Base-by-base conservation (phyloP, 2,797 vertebrate species). In the Hypotaenidia philippensis region DNA sequence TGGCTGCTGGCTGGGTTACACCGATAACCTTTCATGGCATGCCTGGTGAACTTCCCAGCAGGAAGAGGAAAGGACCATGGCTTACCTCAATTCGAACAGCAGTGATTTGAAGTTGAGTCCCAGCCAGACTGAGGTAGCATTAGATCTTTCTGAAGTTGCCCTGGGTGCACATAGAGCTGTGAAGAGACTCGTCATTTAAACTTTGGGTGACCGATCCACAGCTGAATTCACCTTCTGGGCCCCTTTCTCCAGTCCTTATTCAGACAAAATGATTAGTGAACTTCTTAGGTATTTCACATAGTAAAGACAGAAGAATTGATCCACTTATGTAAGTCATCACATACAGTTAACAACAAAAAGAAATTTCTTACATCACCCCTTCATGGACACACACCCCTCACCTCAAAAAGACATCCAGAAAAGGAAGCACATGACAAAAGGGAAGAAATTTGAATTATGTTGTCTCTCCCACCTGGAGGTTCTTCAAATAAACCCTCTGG, bases 21-120 rank as follows among this genome's bases (percentile, higher is more conserved):
- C 85, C 5, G 38, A 89, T 90, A 96, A 78, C 88, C 66, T 93
- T 93, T 94, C 38, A 5, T n/a, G 53, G 63, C 61, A 85, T 6
- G 83, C 81, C 65, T 70, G 65, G 25, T 83, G 88, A 96, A 56
- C 86, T 91, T 90, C 83, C 59, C 61, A 76, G 38, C 23, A 84
- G 83, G 74, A 86, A 32, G 10, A 77, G 75, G 60, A 68, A 96
- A 95, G 66, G 69, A 61, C 12, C 50, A 22, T 3, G 32, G 32
- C 36, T 45, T 66, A n/a, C 77, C 55, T 91, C 13, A 3, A 12
- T 14, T 78, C 56, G 50, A 76, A 84, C 1, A 40, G 79, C 44
- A 82, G 63, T 21, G 80, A 17, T 47, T 41, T 9, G 2, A 80
- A 69, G 38, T 6, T 61, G 63, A 36, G 41, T 25, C 76, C 40